Evolutionary conservation across 2,113 vertebrate species (phyloP).

Genomic region (Gallinago media): DNA sequence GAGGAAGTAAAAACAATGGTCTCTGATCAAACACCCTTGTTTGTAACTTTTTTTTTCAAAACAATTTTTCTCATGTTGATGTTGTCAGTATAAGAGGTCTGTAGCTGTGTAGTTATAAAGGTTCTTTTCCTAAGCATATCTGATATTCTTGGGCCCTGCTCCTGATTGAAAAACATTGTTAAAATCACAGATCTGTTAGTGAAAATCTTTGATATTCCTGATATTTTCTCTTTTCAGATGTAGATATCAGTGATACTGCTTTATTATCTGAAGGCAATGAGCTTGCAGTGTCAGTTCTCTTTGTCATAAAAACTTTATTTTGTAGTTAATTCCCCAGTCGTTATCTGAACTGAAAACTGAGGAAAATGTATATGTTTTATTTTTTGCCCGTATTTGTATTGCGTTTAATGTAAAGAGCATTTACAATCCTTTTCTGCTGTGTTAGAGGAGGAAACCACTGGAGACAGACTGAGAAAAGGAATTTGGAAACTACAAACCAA

Average conservation of each 20-base stretch:
- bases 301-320: neutral
- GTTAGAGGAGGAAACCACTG: neutral
- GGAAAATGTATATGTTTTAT: neutral
- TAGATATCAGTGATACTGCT: neutral
- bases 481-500: neutral
- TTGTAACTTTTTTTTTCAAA: neutral
- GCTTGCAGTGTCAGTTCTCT: neutral
- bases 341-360: neutral
- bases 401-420: neutral
- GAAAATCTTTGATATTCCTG: neutral
- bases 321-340: neutral
- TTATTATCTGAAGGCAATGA: neutral
- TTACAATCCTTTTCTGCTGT: neutral
- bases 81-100: neutral
- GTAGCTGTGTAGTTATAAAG: neutral
- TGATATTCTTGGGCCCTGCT: neutral
- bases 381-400: neutral
- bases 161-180: neutral
- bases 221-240: neutral
- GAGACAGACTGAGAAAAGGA: fast-evolving
- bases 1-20: neutral
- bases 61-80: neutral
- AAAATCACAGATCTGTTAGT: neutral
- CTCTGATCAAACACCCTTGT: neutral
- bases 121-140: neutral